Evolutionary conservation across 1,140 invertebrate species (phyloP), one percentile per base, ranked within the genome.

Genomic region (Dendrolimus kikuchii): DNA sequence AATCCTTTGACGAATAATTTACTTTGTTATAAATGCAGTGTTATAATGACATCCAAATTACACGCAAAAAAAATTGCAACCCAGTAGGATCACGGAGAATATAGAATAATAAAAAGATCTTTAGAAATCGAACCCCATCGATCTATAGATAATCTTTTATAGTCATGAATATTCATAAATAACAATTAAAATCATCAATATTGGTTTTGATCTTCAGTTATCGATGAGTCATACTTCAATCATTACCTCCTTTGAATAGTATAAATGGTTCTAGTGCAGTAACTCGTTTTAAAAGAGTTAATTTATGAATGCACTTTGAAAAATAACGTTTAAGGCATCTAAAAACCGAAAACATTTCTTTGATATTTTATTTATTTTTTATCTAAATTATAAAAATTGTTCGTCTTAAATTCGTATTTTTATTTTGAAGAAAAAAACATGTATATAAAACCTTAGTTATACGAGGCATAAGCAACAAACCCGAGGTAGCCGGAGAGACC

Each of bases 91-190:
- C 23, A 23, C 23, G 23, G 23, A 23, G 23, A 23, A 23, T 23
- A 23, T 23, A 23, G 38, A 46, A 51, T 46, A n/a, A 42, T 38
- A 56, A 46, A 40, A 46, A 46, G 6, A 51, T 43, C 37, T 39
- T 9, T 40, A 64, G 42, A 51, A 52, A 65, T 66, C 53, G 53
- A 63, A 60, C 46, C 45, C 55, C 51, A 53, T 66, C 64, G 56
- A 71, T 71, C 55, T 50, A 53, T 66, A 63, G 56, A 71, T 71
- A 54, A 50, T 51, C 46, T 58, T 66, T 56, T 59, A 59, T 36
- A 63, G 57, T 69, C 67, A 82, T 82, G 81, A 85, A 85, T 85
- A 85, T 85, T 70, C 77, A 80, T 71, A 76, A 71, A 64, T 70
- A 69, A 81, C 72, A 82, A 81, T 81, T 76, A 76, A 45, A 52